Evolutionary conservation across 2,797 vertebrate species (phyloP), one percentile per base, ranked within the genome.

Genomic region (Scolopax bukidnonensis): DNA sequence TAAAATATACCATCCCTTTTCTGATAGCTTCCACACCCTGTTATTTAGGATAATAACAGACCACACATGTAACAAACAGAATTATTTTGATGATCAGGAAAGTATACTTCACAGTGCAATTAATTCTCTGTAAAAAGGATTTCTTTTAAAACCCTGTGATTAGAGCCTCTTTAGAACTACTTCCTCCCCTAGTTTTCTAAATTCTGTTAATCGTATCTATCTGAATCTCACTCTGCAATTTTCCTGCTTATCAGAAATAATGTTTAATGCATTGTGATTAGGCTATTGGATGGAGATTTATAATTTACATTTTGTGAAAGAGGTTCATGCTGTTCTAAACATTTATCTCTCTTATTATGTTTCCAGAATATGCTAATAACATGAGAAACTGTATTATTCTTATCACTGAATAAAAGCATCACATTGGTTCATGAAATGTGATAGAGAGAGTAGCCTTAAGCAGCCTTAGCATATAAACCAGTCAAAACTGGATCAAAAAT

Each of bases 61-160:
- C 41, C 30, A 50, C 15, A 92, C 16, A 53, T 41, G 21, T 23
- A 89, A 87, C 61, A 90, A 83, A 92, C 54, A 86, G 32, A 68
- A 70, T 80, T 93, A 95, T 69, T 94, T 79, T 91, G 45, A 84
- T 89, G 56, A 81, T 84, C 63, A 92, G 36, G 18, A 68, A 93
- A 89, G 6, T 45, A 51, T 81, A 71, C 74, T 91, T 95, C 64
- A 71, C 50, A 89, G 73, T 87, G 33, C 40, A 97, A 97, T 95
- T 93, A 96, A 93, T 90, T 5, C 2, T 50, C 38, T 54, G 23
- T 38, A 87, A 91, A 97, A 59, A 48, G 2, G 56, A 87, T 93
- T 96, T 81, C 4, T 90, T 96, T 95, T 88, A 43, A 64, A 94
- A 90, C 51, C 64, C 54, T 88, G 16, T 97, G 65, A 97, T 97